These are phyloP conservation scores for Actinia tenebrosa DNA, from an alignment of 64 coral and sea anemone genomes.

Conservation along the genomic window DNA sequence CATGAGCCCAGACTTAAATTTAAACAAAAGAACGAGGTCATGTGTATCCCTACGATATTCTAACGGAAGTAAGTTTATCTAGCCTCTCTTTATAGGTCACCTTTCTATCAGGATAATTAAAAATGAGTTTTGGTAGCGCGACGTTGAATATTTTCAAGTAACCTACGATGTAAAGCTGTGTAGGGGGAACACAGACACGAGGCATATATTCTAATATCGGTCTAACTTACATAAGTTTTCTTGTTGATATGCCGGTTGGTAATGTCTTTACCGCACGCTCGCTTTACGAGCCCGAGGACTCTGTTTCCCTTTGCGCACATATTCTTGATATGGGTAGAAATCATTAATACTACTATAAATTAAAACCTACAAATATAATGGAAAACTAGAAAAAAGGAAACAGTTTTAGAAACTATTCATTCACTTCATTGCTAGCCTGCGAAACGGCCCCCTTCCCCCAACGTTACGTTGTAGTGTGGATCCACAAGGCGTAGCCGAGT, in stretches of 20 bases:
- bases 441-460: no score
- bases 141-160: constrained; percentile 38
- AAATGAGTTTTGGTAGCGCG: constrained; percentile 47
- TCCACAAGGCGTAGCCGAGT: no score
- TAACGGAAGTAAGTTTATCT: constrained; percentile 20
- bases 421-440: no score
- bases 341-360: no score
- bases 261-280: constrained; percentile 5
- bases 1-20: not conserved
- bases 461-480: no score
- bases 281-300: no score
- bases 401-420: no score
- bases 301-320: no score
- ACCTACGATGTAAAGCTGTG: constrained; percentile 29
- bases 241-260: constrained; percentile 25
- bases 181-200: constrained; percentile 46
- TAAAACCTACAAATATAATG: no score
- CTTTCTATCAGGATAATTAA: not conserved
- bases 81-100: not conserved
- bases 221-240: constrained; percentile 54
- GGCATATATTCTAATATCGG: constrained; percentile 50
- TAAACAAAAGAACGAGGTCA: not conserved
- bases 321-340: no score
- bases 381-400: no score
- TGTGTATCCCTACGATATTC: constrained; percentile 1